Conservation (phyloP, 2,888 invertebrate species). For the Abscondita cerata region DNA sequence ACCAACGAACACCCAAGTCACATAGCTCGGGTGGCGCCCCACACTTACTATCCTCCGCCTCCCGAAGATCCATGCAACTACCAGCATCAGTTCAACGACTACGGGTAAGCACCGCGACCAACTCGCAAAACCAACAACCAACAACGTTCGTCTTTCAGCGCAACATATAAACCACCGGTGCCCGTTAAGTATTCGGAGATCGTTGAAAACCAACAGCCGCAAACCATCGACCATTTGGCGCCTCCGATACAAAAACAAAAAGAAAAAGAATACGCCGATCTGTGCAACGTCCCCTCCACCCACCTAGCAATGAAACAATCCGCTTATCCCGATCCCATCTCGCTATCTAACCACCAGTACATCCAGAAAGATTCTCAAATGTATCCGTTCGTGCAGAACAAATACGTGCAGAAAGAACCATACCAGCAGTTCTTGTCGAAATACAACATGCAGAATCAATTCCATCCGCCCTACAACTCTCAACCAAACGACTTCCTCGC, state of each 20-base stretch:
- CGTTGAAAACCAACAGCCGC: conserved; percentile 40
- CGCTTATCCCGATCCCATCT: conserved; percentile 37
- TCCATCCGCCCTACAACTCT: conserved; percentile 31
- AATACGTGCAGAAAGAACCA: conserved; percentile 34
- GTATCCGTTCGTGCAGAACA: conserved; percentile 27
- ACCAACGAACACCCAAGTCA: conserved; percentile 45
- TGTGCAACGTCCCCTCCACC: conserved; percentile 49
- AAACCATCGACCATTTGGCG: conserved; percentile 43
- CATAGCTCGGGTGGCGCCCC: conserved; percentile 57
- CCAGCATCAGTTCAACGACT: conserved; percentile 49
- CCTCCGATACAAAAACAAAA: conserved; percentile 49
- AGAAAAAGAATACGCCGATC: conserved; percentile 51
- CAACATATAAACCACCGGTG: conserved; percentile 36
- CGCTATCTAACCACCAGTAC: conserved; percentile 46
- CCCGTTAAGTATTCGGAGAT: conserved; percentile 57
- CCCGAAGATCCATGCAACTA: conserved; percentile 48
- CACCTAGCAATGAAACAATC: conserved; percentile 25
- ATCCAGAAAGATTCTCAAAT: conserved; percentile 50
- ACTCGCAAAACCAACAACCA: not conserved
- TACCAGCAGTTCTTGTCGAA: conserved; percentile 37
- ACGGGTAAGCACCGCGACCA: conserved; percentile 48
- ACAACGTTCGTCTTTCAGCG: conserved; percentile 30
- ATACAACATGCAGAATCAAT: conserved; percentile 39
- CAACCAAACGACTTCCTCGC: conserved; percentile 51
- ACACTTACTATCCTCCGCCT: conserved; percentile 53